A percentile compares a stretch with the other conserved stretches of the same genome.
Evolutionary conservation across 2,797 vertebrate species (phyloP).

Genomic region (Salmo trutta): DNA sequence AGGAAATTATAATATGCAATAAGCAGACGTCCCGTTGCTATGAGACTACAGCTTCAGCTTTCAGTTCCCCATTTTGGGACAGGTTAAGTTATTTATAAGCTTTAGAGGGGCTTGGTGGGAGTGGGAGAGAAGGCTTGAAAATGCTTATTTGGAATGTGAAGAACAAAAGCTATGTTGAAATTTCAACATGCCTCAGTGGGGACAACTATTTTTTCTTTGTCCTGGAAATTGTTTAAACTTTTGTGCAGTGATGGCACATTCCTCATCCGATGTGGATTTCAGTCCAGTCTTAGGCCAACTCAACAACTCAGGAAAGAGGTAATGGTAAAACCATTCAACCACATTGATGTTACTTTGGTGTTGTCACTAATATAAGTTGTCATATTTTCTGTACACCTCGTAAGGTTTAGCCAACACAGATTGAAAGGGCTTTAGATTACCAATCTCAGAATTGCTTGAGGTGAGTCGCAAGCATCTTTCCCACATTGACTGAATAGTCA

Average conservation of each 20-base stretch:
- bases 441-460: neutral
- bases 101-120: conserved; percentile 3
- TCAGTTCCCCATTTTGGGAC: conserved; percentile 23
- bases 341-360: neutral
- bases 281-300: conserved; percentile 6
- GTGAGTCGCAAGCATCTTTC: neutral
- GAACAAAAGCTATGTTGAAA: conserved; percentile 7
- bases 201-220: neutral
- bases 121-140: conserved; percentile 24
- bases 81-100: conserved; percentile 40
- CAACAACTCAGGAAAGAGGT: neutral
- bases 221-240: conserved; percentile 10
- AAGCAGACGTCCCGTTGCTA: conserved; percentile 33
- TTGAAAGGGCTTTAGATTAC: neutral
- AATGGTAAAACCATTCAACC: neutral
- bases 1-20: neutral
- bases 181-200: neutral
- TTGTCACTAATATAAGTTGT: neutral
- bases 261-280: conserved; percentile 9
- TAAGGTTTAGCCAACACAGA: neutral
- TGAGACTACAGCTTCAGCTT: conserved; percentile 36
- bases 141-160: conserved; percentile 29
- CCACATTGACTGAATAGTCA: conserved; percentile 8
- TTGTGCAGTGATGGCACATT: conserved; percentile 8
- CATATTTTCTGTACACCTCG: neutral